Evolutionary conservation across 2,888 invertebrate species (phyloP), one percentile per base, ranked within the genome.

Genomic region (Micoletzkya japonica): DNA sequence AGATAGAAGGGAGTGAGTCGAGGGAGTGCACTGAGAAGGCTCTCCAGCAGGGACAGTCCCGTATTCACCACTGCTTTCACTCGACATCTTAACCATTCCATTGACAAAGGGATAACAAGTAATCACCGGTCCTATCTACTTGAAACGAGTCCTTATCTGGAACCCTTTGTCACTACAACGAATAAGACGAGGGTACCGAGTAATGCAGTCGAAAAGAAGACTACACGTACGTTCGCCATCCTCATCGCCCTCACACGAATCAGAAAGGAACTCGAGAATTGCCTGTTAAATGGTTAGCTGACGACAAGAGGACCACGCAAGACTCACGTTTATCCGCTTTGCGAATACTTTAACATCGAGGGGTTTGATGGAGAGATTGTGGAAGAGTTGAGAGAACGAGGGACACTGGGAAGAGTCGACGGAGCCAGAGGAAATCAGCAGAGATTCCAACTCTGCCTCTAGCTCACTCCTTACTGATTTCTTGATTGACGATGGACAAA

Each of bases 61-160:
- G 36, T 52, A 54, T 66, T 54, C 0, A 66, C 64, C 1, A 66
- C 28, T 10, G 64, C 52, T n/a, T 66, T 66, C 54, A 54, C 52
- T 17, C 64, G 64, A 24, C 64, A 66, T 37, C 64, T 66, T 6
- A 24, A 32, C 6, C n/a, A n/a, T n/a, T n/a, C n/a, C n/a, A n/a
- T n/a, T n/a, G n/a, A n/a, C n/a, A n/a, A n/a, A n/a, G n/a, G n/a
- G n/a, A n/a, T n/a, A n/a, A n/a, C n/a, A n/a, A n/a, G n/a, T n/a
- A n/a, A n/a, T n/a, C n/a, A n/a, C n/a, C n/a, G n/a, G n/a, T n/a
- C n/a, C n/a, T n/a, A n/a, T n/a, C n/a, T n/a, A n/a, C n/a, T n/a
- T n/a, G n/a, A n/a, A n/a, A n/a, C n/a, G n/a, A n/a, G n/a, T n/a
- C n/a, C n/a, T n/a, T n/a, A n/a, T n/a, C n/a, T n/a, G n/a, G n/a